phyloP scores from a whole-genome alignment of 2,888 invertebrate genomes.

The Drosophila basisetae region DNA sequence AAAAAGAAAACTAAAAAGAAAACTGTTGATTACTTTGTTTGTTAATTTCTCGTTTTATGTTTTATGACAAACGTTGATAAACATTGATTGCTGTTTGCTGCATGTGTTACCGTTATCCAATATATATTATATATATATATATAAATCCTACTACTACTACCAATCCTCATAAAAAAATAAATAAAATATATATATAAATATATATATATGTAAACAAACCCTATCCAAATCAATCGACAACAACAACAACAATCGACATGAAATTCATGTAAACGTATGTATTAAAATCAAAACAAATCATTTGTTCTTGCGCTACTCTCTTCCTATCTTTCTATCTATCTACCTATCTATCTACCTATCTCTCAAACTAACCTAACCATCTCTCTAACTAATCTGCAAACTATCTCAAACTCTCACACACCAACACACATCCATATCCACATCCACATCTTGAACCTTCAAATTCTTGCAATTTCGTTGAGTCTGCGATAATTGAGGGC shows the following conservation, averaged over 20 bases:
- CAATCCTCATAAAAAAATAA: slow-evolving; percentile 21
- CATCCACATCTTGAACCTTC: slow-evolving; percentile 16
- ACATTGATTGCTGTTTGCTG: slow-evolving; percentile 68
- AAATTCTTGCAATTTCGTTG: slow-evolving; percentile 30
- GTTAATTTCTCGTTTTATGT: slow-evolving; percentile 64
- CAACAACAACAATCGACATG: slow-evolving; percentile 60
- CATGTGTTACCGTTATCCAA: slow-evolving; percentile 52
- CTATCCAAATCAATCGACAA: slow-evolving; percentile 57
- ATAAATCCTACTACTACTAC: slow-evolving; percentile 39
- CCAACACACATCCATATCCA: not conserved
- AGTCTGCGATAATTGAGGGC: slow-evolving; percentile 83
- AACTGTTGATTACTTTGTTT: slow-evolving; percentile 59
- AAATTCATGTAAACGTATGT: slow-evolving; percentile 82
- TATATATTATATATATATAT: slow-evolving; percentile 23
- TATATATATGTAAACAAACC: slow-evolving; percentile 28
- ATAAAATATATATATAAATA: slow-evolving; percentile 5
- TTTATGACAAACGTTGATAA: slow-evolving; percentile 53
- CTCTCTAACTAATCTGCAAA: slow-evolving; percentile 5
- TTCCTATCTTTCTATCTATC: slow-evolving; percentile 12
- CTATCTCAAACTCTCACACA: slow-evolving; percentile 6
- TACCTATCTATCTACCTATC: slow-evolving; percentile 4
- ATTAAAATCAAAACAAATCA: slow-evolving; percentile 52
- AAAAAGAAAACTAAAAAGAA: not conserved
- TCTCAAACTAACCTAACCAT: slow-evolving; percentile 5
- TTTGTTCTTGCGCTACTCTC: slow-evolving; percentile 26